Percentiles rank a stretch among this genome's conserved stretches.
Evolutionary conservation across 2,113 vertebrate genomes (phyloP).

Genomic region (Anguilla japonica): DNA sequence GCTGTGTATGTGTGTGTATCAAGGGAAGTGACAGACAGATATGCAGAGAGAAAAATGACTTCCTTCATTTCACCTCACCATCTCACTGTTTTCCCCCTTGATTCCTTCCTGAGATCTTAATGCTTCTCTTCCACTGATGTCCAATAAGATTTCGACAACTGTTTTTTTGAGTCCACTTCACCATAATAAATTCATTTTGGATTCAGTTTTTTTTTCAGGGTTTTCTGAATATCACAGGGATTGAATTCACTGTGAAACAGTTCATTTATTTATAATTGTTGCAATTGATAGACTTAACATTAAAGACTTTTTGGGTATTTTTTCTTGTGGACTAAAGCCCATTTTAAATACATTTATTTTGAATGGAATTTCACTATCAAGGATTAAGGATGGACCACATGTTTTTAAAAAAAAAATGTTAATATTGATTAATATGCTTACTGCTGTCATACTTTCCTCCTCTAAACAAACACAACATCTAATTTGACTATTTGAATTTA

Average conservation of each 20-base stretch:
- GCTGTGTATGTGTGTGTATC: conserved; percentile 8
- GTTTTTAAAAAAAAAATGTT: conserved; percentile 47
- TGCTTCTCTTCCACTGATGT: conserved; percentile 26
- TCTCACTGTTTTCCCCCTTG: conserved; percentile 37
- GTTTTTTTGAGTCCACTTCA: conserved; percentile 20
- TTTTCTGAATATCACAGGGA: conserved; percentile 10
- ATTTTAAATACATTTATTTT: conserved; percentile 50
- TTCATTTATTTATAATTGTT: conserved; percentile 32
- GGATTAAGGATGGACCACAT: conserved; percentile 57
- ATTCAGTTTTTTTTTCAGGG: conserved; percentile 12
- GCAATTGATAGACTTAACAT: conserved; percentile 38
- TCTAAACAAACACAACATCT: conserved; percentile 67
- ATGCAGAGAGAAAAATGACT: conserved; percentile 49
- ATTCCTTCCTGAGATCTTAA: conserved; percentile 45
- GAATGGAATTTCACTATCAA: conserved; percentile 62
- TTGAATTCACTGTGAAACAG: conserved; percentile 19
- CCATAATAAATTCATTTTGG: conserved; percentile 24
- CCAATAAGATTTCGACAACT: conserved; percentile 1
- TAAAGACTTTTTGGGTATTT: conserved; percentile 39
- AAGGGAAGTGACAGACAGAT: conserved; percentile 57
- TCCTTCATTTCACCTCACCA: conserved; percentile 42
- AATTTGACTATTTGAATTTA: conserved; percentile 69
- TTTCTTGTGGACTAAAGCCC: conserved; percentile 50
- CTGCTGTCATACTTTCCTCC: conserved; percentile 62
- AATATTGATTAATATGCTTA: conserved; percentile 52